Base-by-base conservation (phyloP, 1,140 invertebrate genomes). In the Pinna nobilis region DNA sequence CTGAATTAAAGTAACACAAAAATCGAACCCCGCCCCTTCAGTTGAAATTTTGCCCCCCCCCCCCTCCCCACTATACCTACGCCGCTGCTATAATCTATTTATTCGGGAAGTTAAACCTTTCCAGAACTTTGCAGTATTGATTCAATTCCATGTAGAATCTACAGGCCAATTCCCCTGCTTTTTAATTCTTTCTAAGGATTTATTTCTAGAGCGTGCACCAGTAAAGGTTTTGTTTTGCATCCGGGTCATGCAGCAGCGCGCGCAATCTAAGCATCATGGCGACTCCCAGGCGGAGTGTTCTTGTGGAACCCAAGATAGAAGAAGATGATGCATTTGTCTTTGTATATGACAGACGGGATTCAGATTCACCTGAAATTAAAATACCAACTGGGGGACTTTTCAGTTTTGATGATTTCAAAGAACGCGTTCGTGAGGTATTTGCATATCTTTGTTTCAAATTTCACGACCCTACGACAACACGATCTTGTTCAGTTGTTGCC, bases 301-400 rank as follows among this genome's bases (percentile, higher is more conserved):
- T 76, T 55, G 70, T 57, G 32, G 79, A 66, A 39, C 25, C 73
- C 25, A 28, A 76, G 41, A 61, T 74, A 11, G 80, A 81, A 30
- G 78, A 83, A 5, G 82, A 83, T 23, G 81, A 84, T 76, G 78
- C 77, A 33, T 83, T 82, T 81, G 82, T 87, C 74, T 87, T 78
- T 70, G 76, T 87, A 20, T 86, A 81, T 77, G 86, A 87, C 74
- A 79, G 86, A 25, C 50, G 86, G 63, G 70, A 81, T 44, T 76
- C 71, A n/a, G 80, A 81, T 71, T 69, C 75, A 55, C 84, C 84
- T 23, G 84, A 86, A 60, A 68, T 82, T 20, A 85, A 85, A 79
- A 78, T 87, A 35, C 61, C 76, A 25, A 82, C 79, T 18, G 76
- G 75, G 33, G 82, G 78, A 3, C 61, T 87, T 37, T 78, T 77